Percentiles rank a stretch among this genome's conserved stretches.
Evolutionary conservation across 2,888 invertebrate species (phyloP).

Genomic region (Sinhomidia bicolor): DNA sequence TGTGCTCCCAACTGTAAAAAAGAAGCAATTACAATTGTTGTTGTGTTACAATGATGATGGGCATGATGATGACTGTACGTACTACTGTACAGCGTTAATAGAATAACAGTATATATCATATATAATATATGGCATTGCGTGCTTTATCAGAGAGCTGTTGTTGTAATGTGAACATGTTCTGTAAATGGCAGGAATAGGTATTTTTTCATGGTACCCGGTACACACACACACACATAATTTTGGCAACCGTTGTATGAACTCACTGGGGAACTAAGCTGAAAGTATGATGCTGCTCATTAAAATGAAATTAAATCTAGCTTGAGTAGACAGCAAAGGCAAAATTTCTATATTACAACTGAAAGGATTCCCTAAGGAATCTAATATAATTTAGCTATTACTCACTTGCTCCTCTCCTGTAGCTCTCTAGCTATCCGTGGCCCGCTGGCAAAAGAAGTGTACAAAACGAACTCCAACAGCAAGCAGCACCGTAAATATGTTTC

Average conservation of each 20-base stretch:
- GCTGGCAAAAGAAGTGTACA: background rate
- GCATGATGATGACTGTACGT: background rate
- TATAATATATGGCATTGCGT: no score
- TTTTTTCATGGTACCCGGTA: background rate
- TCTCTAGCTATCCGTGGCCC: background rate
- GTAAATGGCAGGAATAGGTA: background rate
- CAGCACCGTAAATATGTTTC: background rate
- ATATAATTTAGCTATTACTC: conserved; percentile 51
- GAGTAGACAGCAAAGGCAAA: conserved; percentile 48
- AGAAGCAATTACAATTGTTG: conserved; percentile 21
- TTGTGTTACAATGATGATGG: background rate
- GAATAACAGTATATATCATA: background rate
- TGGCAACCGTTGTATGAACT: conserved; percentile 31
- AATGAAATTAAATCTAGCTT: conserved; percentile 70
- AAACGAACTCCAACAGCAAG: background rate
- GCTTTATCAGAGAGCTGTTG: no score
- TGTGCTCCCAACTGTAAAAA: conserved; percentile 27
- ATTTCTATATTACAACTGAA: conserved; percentile 51
- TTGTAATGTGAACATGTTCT: background rate
- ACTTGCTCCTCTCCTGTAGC: no score
- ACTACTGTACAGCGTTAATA: background rate
- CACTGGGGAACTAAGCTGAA: conserved; percentile 43
- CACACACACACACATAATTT: background rate
- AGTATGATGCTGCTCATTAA: conserved; percentile 68
- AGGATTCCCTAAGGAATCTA: conserved; percentile 57